Evolutionary conservation across 1,140 invertebrate species (phyloP).

Genomic region (Spodoptera litura): DNA sequence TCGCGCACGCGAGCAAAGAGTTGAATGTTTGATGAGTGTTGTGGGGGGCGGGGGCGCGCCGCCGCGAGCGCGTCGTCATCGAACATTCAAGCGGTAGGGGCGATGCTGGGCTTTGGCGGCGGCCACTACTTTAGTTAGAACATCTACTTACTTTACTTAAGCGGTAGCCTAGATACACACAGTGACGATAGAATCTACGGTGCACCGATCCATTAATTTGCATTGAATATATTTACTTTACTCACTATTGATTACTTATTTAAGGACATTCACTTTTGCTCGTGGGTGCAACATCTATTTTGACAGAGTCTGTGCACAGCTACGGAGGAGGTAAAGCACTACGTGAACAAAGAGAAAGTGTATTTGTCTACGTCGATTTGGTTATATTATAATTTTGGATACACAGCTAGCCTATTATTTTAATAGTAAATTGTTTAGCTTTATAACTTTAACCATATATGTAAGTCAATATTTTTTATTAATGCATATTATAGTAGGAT

Average conservation of each 20-base stretch:
- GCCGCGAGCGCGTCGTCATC: slow-evolving; percentile 65
- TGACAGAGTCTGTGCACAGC: slow-evolving; percentile 59
- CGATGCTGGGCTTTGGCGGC: slow-evolving; percentile 13
- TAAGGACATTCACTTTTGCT: slow-evolving; percentile 30
- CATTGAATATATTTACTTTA: slow-evolving; percentile 42
- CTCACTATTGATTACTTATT: slow-evolving; percentile 41
- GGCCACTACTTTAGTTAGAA: slow-evolving; percentile 28
- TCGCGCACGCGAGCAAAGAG: slow-evolving; percentile 77
- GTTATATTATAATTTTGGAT: slow-evolving; percentile 51
- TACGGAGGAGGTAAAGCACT: slow-evolving; percentile 59
- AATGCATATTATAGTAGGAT: slow-evolving; percentile 34
- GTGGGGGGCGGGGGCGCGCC: slow-evolving; percentile 60
- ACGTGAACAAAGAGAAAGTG: slow-evolving; percentile 57
- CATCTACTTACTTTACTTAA: slow-evolving; percentile 45
- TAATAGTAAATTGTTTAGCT: slow-evolving; percentile 47
- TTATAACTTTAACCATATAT: slow-evolving; percentile 33
- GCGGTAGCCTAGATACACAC: slow-evolving; percentile 45
- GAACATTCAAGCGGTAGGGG: slow-evolving; percentile 78
- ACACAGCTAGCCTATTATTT: slow-evolving; percentile 53
- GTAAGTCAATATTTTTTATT: slow-evolving; percentile 28
- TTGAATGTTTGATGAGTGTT: slow-evolving; percentile 87
- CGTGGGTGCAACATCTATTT: slow-evolving; percentile 55
- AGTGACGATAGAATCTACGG: slow-evolving; percentile 38
- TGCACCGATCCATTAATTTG: slow-evolving; percentile 41
- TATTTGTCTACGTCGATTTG: slow-evolving; percentile 48